phyloP scores from a whole-genome alignment of 2,888 invertebrate genomes.

The Fragum sueziense region DNA sequence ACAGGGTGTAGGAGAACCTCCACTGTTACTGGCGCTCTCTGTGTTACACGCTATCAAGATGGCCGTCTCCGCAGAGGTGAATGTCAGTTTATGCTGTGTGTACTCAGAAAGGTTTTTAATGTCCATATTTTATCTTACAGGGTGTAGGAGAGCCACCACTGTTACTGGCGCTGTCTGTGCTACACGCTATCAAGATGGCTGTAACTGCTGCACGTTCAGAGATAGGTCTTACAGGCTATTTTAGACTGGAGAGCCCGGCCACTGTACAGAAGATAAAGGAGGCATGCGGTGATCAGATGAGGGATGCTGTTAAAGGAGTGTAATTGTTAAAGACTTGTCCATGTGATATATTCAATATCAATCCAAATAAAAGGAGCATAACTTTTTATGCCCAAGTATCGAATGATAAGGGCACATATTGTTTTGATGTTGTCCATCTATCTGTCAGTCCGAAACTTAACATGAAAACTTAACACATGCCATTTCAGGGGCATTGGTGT shows the following conservation, averaged over 20 bases:
- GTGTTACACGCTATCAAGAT: slow-evolving; percentile 39
- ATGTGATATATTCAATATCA: too few species aligned
- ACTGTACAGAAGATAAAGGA: slow-evolving; percentile 93
- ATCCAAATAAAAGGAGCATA: too few species aligned
- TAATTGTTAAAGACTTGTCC: too few species aligned
- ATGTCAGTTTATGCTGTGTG: too few species aligned
- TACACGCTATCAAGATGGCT: slow-evolving; percentile 71
- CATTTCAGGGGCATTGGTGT: too few species aligned
- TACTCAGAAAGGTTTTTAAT: too few species aligned
- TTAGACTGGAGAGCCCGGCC: slow-evolving; percentile 90
- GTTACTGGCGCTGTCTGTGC: slow-evolving; percentile 69
- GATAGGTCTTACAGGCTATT: slow-evolving; percentile 79
- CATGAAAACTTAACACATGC: too few species aligned
- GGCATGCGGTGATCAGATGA: slow-evolving; percentile 90
- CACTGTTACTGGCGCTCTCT: slow-evolving; percentile 28
- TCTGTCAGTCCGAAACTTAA: too few species aligned
- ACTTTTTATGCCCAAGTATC: too few species aligned
- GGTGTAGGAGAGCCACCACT: slow-evolving; percentile 75
- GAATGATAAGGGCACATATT: too few species aligned
- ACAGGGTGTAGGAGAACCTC: slow-evolving; percentile 43
- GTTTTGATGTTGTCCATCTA: too few species aligned
- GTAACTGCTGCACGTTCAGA: slow-evolving; percentile 68
- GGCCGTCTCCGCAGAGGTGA: slow-evolving; percentile 25
- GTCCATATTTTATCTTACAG: slow-evolving; percentile 57
- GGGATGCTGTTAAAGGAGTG: not conserved